Base-by-base conservation (phyloP, 2,888 invertebrate species). In the Brachynemurus nebulosus region DNA sequence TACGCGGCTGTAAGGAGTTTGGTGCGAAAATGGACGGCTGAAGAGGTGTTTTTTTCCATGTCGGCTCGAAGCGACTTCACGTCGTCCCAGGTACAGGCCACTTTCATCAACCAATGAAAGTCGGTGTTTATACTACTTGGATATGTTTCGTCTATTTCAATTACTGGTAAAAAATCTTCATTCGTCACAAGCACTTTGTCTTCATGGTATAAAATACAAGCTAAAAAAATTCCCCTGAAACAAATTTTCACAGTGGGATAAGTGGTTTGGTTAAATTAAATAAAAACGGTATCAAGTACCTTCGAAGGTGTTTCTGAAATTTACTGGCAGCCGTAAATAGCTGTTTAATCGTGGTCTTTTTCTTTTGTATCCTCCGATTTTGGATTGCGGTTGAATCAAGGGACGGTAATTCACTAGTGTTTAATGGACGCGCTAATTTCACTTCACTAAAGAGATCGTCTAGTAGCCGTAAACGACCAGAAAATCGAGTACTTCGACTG, bases 41-140 rank as follows among this genome's bases (percentile, higher is more conserved):
- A 90, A 11, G 86, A 88, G 2, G 86, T 78, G 60, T 89, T 86
- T 57, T 91, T 88, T 60, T 93, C 93, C 89, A 96, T 90, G 59
- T 95, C 93, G 18, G 85, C 78, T n/a, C 86, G 76, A 2, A 96
- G 68, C 2, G 82, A 76, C 59, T 92, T 93, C 6, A 92, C 89
- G 59, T 96, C 93, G 55, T 95, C 92, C 97, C 97, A 97, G 0
- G 90, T 86, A 61, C 93, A 91, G 0, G 95, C 86, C 27, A 96
- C 83, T 76, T 93, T 95, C 86, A 97, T 91, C 18, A 97, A 73
- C 97, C 97, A 98, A 62, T 96, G 89, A 64, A 93, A 89, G 66
- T 97, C 97, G 48, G 79, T 80, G 62, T 92, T 83, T 50, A 95
- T 79, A 52, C 88, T 86, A 55, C 85, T 86, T 36, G 92, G 89